Base-by-base conservation (phyloP, 2,113 vertebrate species). In the Camelus dromedarius region DNA sequence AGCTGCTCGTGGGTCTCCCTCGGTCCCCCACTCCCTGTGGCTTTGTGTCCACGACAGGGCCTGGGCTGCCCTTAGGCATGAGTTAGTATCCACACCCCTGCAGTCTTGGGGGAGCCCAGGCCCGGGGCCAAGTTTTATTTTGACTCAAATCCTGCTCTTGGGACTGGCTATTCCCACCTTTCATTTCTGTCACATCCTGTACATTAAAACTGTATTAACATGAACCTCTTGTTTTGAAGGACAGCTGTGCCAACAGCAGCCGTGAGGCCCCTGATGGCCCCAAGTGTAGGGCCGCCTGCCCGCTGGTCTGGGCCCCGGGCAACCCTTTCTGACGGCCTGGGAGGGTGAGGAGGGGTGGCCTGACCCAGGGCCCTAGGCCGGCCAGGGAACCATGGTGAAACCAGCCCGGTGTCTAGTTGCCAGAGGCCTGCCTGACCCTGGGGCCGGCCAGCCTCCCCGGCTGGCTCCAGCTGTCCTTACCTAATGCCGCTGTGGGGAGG, bases 101-200 rank as follows among this genome's bases (percentile, higher is more conserved):
- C 0, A 66, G 67, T 92, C 97, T 97, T 97, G 18, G 83, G 80
- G 96, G 94, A 98, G 94, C 35, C 38, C 18, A 88, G 95, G 97
- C 97, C 92, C 62, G 1, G 32, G 0, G 97, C 98, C 97, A 98
- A 92, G 79, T 96, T 73, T 91, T 93, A 91, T 97, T 98, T 97
- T 97, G 97, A 97, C 96, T 98, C 75, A 56, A 95, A 95, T 98
- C 95, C 96, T 93, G 93, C 97, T 26, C 75, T 52, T 92, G 94
- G 89, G 97, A 97, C 98, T 97, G 98, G 96, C 96, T 96, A 97
- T 97, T 98, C 96, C 98, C 90, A 81, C 96, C 93, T 97, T 97
- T 98, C 97, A 96, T 97, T 98, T 98, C 98, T 98, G 97, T 98
- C 95, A 84, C 96, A 97, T 98, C 98, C 97, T 97, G 96, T 96